Base-by-base conservation (phyloP, 2,888 invertebrate genomes). In the Schrankia costaestrigalis region DNA sequence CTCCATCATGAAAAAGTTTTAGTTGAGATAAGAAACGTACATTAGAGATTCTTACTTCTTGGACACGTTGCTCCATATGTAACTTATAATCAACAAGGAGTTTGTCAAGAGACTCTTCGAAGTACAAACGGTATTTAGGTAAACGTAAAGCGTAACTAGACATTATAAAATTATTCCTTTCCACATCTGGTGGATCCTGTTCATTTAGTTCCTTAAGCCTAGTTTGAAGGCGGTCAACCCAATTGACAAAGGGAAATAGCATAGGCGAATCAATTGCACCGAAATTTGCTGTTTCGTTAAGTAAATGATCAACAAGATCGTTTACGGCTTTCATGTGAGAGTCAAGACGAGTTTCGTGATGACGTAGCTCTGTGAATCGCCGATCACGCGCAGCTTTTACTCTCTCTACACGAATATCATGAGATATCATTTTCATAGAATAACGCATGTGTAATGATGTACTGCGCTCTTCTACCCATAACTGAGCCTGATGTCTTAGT, bases 21-120 rank as follows among this genome's bases (percentile, higher is more conserved):
- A 85, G 51, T 19, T 71, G 56, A 3, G 71, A 57, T 40, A 80
- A 49, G 30, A 77, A 78, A 6, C 71, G 61, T n/a, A 78, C 58
- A 42, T 81, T 84, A 0, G 82, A 69, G 19, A 81, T 69, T n/a
- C 82, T 67, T 6, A 64, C 80, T 22, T 70, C 68, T 44, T 85
- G 84, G 26, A 82, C 45, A n/a, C 67, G 56, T 11, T 69, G 46
- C 14, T 74, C 64, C 0, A 77, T 29, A n/a, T 57, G 39, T 12
- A 38, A 57, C 35, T 72, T 80, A 39, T 53, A 71, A 1, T 53
- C 42, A 3, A 51, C 58, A 9, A 76, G 32, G 1, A 63, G 68
- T 4, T 23, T 26, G 24, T 71, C 53, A 11, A 84, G 52, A 8
- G 83, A 84, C 2, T 72, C 69, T 26, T 75, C 71, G 51, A 75